These are phyloP conservation scores for Drosophila algonquin DNA, from an alignment of 2,888 invertebrate species.

Conservation along the genomic window DNA sequence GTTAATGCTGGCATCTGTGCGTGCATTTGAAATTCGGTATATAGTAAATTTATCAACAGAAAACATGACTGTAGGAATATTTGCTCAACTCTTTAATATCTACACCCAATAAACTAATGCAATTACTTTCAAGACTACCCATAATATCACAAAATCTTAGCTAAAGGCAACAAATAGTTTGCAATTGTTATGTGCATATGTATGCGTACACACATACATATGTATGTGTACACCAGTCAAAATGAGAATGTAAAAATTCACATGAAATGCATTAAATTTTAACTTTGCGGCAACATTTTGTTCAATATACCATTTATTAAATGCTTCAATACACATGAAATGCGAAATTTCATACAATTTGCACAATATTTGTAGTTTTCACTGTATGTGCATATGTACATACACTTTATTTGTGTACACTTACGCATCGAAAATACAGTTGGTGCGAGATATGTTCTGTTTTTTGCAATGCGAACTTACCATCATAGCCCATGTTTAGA, in stretches of 20 bases:
- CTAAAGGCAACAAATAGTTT: slow-evolving; percentile 1
- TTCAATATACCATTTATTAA: too few relatives aligned
- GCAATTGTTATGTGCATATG: slow-evolving; percentile 1
- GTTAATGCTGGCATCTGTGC: slow-evolving; percentile 7
- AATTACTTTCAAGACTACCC: background rate
- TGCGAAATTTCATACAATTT: background rate
- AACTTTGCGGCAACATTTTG: background rate
- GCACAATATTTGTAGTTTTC: background rate
- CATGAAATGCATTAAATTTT: background rate
- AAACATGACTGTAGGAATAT: background rate
- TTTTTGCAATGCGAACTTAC: slow-evolving; percentile 43
- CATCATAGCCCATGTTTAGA: slow-evolving; percentile 65
- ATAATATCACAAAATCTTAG: background rate
- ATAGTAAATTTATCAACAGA: background rate
- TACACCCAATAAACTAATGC: background rate
- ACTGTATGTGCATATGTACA: slow-evolving; percentile 8
- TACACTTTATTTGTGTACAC: slow-evolving; percentile 57
- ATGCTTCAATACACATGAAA: background rate
- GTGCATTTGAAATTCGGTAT: background rate
- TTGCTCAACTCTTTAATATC: background rate
- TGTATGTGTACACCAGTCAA: slow-evolving; percentile 26
- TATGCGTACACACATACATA: slow-evolving; percentile 2
- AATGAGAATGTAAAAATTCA: background rate
- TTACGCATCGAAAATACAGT: slow-evolving; percentile 33
- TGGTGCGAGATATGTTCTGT: background rate